Percentiles rank a stretch among this genome's conserved stretches.
phyloP scores from a whole-genome alignment of 92 coral and sea anemone genomes.

The Bergia puertoricense region DNA sequence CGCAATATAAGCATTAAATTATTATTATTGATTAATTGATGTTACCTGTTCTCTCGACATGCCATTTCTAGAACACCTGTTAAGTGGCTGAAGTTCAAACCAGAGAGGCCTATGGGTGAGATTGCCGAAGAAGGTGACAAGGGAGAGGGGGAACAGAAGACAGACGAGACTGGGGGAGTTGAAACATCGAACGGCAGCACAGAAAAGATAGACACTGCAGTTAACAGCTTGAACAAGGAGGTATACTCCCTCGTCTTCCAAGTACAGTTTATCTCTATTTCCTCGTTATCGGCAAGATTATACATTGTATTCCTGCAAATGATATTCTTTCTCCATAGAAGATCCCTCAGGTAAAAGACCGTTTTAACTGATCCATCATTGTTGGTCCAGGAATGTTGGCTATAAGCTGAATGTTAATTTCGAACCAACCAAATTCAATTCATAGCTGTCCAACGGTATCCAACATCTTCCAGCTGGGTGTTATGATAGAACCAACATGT shows the following conservation, averaged over 20 bases:
- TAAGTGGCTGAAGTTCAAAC: constrained; percentile 79
- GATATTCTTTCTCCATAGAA: no score
- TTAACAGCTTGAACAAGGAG: constrained; percentile 58
- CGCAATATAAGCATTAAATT: no score
- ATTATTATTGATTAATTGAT: background rate
- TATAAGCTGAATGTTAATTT: no score
- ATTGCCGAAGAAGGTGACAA: constrained; percentile 89
- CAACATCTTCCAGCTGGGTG: no score
- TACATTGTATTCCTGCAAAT: no score
- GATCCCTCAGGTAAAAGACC: no score
- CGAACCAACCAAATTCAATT: no score
- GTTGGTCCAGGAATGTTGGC: no score
- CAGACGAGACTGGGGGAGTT: constrained; percentile 48
- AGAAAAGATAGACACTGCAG: constrained; percentile 60
- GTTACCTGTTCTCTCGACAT: background rate
- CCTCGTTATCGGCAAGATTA: no score
- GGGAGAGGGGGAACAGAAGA: constrained; percentile 68
- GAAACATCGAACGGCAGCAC: constrained; percentile 29
- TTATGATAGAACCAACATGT: no score
- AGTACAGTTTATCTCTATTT: background rate
- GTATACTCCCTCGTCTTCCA: constrained; percentile 30
- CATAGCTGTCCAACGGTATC: no score
- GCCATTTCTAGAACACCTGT: constrained; percentile 75
- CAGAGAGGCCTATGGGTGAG: constrained; percentile 93
- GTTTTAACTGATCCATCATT: no score